Conservation (phyloP, 2,113 vertebrate species). For the Andinoacara biseriatus region DNA sequence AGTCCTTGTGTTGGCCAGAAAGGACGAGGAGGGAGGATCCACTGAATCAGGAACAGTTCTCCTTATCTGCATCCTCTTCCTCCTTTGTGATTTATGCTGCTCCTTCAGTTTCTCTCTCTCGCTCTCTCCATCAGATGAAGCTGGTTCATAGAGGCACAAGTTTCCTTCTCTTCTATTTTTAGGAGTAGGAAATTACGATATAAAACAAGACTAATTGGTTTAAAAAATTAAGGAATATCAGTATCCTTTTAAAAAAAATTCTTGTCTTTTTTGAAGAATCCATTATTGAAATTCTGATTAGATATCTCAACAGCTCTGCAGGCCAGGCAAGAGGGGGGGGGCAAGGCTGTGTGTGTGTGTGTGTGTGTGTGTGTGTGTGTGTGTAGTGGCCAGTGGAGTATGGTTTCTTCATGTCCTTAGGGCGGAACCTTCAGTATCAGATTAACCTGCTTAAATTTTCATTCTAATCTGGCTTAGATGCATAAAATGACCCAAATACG, state of each 20-base stretch:
- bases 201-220: too few relatives aligned
- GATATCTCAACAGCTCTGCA: neutral
- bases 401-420: too few relatives aligned
- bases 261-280: neutral
- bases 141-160: too few relatives aligned
- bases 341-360: too few relatives aligned
- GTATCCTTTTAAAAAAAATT: too few relatives aligned
- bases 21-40: constrained; percentile 27
- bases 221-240: too few relatives aligned
- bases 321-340: neutral
- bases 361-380: too few relatives aligned
- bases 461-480: neutral
- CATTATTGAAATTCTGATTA: neutral
- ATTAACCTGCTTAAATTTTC: neutral
- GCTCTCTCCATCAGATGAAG: neutral
- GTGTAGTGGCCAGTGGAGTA: too few relatives aligned
- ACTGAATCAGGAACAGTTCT: constrained; percentile 2
- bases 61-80: constrained; percentile 28
- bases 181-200: too few relatives aligned
- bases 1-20: constrained; percentile 33
- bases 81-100: constrained; percentile 3
- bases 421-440: neutral
- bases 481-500: neutral
- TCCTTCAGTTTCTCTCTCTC: neutral
- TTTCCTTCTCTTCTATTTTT: too few relatives aligned